These are phyloP conservation scores for Myotis brandtii DNA, from an alignment of 2,113 vertebrate genomes.

Conservation along the genomic window DNA sequence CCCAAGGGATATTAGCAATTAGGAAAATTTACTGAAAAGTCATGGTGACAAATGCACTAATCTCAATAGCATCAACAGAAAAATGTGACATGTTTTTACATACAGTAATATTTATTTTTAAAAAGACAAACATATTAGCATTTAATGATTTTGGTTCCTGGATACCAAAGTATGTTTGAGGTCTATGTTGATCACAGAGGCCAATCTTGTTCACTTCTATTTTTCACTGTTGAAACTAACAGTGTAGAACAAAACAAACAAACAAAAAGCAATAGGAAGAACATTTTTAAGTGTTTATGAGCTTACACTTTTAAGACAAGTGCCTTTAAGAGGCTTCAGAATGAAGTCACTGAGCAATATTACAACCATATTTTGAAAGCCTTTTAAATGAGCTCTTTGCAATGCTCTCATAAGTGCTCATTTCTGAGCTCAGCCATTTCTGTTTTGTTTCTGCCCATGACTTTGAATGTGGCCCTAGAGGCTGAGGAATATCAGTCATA, in stretches of 20 bases:
- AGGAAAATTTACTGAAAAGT: background rate
- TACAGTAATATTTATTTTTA: background rate
- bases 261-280: conserved; percentile 41
- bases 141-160: background rate
- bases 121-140: background rate
- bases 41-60: background rate
- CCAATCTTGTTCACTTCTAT: background rate
- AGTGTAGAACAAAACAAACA: conserved; percentile 16
- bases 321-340: conserved; percentile 57
- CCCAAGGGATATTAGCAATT: background rate
- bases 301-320: conserved; percentile 62
- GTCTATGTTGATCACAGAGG: background rate
- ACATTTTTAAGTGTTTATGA: conserved; percentile 13
- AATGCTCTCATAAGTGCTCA: conserved; percentile 61
- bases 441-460: conserved; percentile 68
- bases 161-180: background rate
- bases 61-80: background rate
- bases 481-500: conserved; percentile 59
- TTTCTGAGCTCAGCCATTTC: conserved; percentile 45
- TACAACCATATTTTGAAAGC: conserved; percentile 75
- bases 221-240: conserved; percentile 41
- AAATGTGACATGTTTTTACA: background rate
- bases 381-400: conserved; percentile 74
- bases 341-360: conserved; percentile 70
- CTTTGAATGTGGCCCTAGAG: conserved; percentile 75